Percentiles rank a stretch among this genome's conserved stretches.
phyloP scores from a whole-genome alignment of 2,888 invertebrate species.

The Drosophila colorata region DNA sequence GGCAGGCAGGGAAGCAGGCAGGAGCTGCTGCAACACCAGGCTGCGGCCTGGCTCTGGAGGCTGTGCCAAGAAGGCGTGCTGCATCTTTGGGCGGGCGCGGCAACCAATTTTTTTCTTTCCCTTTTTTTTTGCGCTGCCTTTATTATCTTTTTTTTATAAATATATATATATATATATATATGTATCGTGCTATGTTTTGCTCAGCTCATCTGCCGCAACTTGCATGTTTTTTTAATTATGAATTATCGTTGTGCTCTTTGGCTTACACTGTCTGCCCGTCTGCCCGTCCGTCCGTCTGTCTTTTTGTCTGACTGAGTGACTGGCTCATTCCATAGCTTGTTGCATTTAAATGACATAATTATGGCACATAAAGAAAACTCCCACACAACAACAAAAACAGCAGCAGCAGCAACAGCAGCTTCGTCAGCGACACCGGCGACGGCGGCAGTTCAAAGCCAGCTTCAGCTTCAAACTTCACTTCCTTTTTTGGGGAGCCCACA shows the following conservation, averaged over 20 bases:
- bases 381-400: conserved; percentile 66
- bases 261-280: conserved; percentile 31
- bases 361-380: conserved; percentile 76
- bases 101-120: conserved; percentile 36
- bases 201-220: conserved; percentile 61
- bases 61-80: conserved; percentile 50
- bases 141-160: conserved; percentile 29
- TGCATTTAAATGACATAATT: conserved; percentile 84
- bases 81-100: conserved; percentile 66
- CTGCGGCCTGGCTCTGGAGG: conserved; percentile 30
- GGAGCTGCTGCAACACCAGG: conserved; percentile 6
- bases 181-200: conserved; percentile 19
- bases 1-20: background rate
- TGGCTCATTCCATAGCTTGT: conserved; percentile 65
- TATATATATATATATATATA: conserved; percentile 4
- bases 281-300: conserved; percentile 25
- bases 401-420: conserved; percentile 2
- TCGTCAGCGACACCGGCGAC: conserved; percentile 38
- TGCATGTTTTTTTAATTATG: conserved; percentile 83
- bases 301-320: conserved; percentile 48
- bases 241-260: conserved; percentile 80
- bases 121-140: conserved; percentile 26
- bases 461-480: conserved; percentile 32
- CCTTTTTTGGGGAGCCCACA: conserved; percentile 28
- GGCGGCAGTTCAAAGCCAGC: conserved; percentile 60